Conservation (phyloP, 2,888 invertebrate genomes). For the Aethes cnicana region DNA sequence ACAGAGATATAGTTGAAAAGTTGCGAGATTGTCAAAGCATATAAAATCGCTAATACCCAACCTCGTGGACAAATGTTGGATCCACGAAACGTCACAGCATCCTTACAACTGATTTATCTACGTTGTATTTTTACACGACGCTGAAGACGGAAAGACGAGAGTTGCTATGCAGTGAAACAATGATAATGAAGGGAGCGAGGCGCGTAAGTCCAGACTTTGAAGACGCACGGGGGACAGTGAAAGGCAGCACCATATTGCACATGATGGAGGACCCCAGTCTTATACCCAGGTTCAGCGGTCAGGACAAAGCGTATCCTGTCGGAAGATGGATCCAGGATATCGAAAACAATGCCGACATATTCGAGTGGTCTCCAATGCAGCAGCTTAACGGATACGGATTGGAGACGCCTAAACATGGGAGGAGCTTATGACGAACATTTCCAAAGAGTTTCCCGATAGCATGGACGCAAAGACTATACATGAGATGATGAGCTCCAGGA, state of each 20-base stretch:
- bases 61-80: no score
- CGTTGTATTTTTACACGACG: no score
- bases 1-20: no score
- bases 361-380: constrained; percentile 28
- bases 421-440: background rate
- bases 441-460: background rate
- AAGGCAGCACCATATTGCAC: background rate
- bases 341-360: constrained; percentile 30
- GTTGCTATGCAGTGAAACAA: no score
- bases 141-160: no score
- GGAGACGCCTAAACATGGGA: constrained; percentile 10
- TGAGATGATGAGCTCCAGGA: constrained; percentile 9
- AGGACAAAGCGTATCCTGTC: background rate
- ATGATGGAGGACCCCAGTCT: background rate
- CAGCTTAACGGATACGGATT: background rate
- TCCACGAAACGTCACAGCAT: no score
- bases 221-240: no score
- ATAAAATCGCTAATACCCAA: no score
- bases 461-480: constrained; percentile 1
- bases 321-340: constrained; percentile 25
- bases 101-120: no score
- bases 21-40: no score
- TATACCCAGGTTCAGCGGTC: background rate
- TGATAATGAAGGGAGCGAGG: no score
- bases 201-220: no score